These are phyloP conservation scores for Eulemur macaco DNA, from an alignment of 2,113 vertebrate genomes.

Conservation along the genomic window DNA sequence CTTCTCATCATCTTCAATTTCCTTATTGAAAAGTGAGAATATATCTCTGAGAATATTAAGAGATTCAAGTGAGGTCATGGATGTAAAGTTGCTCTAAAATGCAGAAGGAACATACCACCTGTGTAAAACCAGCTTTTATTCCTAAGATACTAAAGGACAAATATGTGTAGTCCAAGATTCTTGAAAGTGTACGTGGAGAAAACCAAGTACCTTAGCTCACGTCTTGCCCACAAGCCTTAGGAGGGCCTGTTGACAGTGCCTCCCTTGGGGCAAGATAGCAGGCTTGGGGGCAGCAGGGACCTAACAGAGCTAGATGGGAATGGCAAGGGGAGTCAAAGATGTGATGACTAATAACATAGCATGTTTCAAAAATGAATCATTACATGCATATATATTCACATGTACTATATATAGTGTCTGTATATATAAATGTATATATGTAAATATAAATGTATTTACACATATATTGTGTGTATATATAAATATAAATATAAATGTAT, in stretches of 20 bases:
- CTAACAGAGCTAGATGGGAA: neutral
- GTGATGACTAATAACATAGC: neutral
- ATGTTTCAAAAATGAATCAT: neutral
- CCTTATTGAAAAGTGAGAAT: neutral
- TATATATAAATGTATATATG: neutral
- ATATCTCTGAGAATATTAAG: neutral
- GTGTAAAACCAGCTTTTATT: neutral
- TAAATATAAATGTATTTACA: neutral
- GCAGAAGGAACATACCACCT: neutral
- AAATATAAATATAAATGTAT: neutral
- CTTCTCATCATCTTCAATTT: conserved; percentile 2
- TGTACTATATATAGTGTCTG: neutral
- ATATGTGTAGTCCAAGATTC: neutral
- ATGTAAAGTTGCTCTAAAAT: neutral
- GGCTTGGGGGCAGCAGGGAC: neutral
- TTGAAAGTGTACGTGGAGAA: neutral
- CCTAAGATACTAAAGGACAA: neutral
- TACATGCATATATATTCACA: neutral
- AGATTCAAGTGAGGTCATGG: neutral
- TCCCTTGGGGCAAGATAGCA: neutral
- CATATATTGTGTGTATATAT: neutral
- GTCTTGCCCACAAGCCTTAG: neutral
- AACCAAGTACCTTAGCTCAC: neutral
- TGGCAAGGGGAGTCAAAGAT: neutral
- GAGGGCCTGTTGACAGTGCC: neutral